A percentile compares a stretch with the other conserved stretches of the same genome.
phyloP scores from a whole-genome alignment of 1,140 invertebrate species.

The Phthorimaea operculella region DNA sequence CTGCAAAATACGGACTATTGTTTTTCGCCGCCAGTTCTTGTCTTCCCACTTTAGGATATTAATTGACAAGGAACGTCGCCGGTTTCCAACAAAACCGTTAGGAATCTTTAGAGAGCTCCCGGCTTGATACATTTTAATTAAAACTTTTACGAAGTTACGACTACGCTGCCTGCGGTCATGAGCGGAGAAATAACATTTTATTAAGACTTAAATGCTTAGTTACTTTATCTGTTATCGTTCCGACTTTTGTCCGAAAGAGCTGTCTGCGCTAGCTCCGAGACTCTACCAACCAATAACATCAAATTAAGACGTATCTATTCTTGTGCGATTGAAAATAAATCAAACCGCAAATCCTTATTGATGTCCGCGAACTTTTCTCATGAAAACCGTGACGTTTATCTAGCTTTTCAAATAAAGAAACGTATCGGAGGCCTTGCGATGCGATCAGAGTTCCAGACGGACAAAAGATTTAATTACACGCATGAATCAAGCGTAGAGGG shows the following conservation, averaged over 20 bases:
- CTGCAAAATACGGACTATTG: constrained; percentile 39
- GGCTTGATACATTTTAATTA: constrained; percentile 60
- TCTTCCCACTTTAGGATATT: constrained; percentile 49
- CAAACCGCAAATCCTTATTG: constrained; percentile 35
- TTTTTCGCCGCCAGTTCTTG: constrained; percentile 34
- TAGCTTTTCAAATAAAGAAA: constrained; percentile 38
- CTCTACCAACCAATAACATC: too few relatives aligned
- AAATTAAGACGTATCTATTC: too few relatives aligned
- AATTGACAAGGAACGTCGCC: constrained; percentile 48
- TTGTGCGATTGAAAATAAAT: constrained; percentile 10
- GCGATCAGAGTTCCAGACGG: constrained; percentile 37
- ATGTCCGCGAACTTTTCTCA: constrained; percentile 28
- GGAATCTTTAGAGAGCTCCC: constrained; percentile 37
- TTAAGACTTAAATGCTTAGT: constrained; percentile 13
- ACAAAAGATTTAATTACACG: constrained; percentile 68
- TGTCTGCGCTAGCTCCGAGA: too few relatives aligned
- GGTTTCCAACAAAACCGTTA: constrained; percentile 45
- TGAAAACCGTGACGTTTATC: constrained; percentile 31
- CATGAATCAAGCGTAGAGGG: constrained; percentile 58
- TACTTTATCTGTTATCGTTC: background rate
- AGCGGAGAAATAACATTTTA: constrained; percentile 34
- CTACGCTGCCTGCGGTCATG: constrained; percentile 25
- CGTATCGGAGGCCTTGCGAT: constrained; percentile 36
- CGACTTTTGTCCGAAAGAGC: too few relatives aligned
- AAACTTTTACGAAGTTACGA: constrained; percentile 49